Base-by-base conservation (phyloP, 2,797 vertebrate species). In the Centroberyx gerrardi region DNA sequence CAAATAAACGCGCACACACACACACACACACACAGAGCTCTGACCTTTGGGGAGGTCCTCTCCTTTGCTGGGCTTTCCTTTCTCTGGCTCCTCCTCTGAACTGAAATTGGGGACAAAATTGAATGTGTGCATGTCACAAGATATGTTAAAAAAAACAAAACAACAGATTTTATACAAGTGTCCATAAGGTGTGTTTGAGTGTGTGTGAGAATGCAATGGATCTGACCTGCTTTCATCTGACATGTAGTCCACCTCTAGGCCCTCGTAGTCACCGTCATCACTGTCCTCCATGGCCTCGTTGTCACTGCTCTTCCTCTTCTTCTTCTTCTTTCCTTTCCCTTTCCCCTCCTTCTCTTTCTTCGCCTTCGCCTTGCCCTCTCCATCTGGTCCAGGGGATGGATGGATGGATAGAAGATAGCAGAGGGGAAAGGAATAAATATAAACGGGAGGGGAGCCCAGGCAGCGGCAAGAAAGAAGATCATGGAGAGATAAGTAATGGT, bases 191-290 rank as follows among this genome's bases (percentile, higher is more conserved):
- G 5, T 46, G 6, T 49, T 3, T 33, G 0, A 74, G 18, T 60
- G 22, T 62, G 12, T 60, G 64, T 4, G 8, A 27, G 27, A 4
- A 5, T 2, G 22, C 7, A 17, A 5, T 0, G 90, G 60, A 91
- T 93, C 81, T 92, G 92, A 98, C 97, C 97, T 98, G 90, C 96
- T 97, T 81, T 96, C 96, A 0, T 98, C 97, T 0, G 97, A 98
- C 96, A 98, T 98, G 90, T 98, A 98, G 81, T 98, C 97, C 70
- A 98, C 97, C 79, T 98, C 97, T 44, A 97, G 94, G 3, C 97
- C 97, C 85, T 98, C 97, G 0, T 97, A 96, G 89, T 98, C 97
- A 0, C 97, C 97, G 0, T 98, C 97, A 0, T 98, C 97, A 0
- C 97, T 98, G 92, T 98, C 97, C 83, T 98, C 97, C 4, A 96